Base-by-base conservation (phyloP, 2,113 vertebrate species). In the Bambusicola thoracicus region DNA sequence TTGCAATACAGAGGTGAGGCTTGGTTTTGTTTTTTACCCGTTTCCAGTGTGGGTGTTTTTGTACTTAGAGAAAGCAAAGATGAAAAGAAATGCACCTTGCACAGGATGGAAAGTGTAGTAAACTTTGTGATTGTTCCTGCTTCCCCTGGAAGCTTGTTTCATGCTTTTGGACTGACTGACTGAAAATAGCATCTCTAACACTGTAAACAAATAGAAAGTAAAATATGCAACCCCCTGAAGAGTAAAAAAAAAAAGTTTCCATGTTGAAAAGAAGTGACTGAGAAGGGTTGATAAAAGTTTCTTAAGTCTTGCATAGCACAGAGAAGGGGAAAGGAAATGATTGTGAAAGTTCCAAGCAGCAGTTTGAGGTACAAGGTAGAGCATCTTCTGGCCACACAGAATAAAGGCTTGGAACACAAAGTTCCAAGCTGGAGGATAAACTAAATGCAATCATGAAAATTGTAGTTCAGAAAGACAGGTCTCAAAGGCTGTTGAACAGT, bases 121-220 rank as follows among this genome's bases (percentile, higher is more conserved):
- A 55, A n/a, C 49, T 77, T 44, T 68, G n/a, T 73, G 77, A 73
- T 77, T 56, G 44, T 66, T 85, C 46, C 68, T 92, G 16, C 68
- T 93, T 80, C 68, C 41, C 83, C 72, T 88, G 76, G 76, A 51
- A 82, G 63, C 27, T 70, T 53, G 10, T 70, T 83, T 80, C 58
- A 53, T 63, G 24, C 15, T 48, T 68, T 59, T 48, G 61, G 59
- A 46, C 29, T 85, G 53, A 73, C 34, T 72, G 46, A 32, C 24
- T 32, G 40, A 43, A 87, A 80, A 40, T 5, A 76, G 19, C 40
- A 73, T 65, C 73, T 92, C 66, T 12, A 5, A 69, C 36, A 36
- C 20, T 43, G 20, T 59, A 53, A 65, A 40, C 8, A 16, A 32
- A 22, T 13, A 24, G 25, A 29, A 75, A 92, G 27, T 55, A 74